Evolutionary conservation across 1,140 invertebrate species (phyloP).

Genomic region (Diploscapter pachys): DNA sequence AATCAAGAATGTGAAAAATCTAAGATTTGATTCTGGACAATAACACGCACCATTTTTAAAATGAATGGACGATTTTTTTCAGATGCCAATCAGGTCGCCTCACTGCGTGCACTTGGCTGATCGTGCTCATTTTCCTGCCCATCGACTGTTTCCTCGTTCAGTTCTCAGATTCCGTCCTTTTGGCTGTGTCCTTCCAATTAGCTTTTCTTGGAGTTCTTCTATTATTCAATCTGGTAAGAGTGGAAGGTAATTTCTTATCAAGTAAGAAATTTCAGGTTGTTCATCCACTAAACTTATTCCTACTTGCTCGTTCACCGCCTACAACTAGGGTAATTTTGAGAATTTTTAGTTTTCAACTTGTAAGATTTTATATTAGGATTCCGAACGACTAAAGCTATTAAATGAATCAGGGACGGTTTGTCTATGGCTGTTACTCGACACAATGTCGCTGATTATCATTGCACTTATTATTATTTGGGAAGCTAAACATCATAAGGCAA

Average conservation of each 20-base stretch:
- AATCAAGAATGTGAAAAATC: too few relatives aligned
- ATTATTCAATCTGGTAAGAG: slow-evolving; percentile 12
- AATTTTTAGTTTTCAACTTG: neutral
- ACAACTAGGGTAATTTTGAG: slow-evolving; percentile 1
- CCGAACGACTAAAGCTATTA: slow-evolving; percentile 6
- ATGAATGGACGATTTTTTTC: too few relatives aligned
- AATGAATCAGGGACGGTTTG: slow-evolving; percentile 14
- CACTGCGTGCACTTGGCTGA: too few relatives aligned
- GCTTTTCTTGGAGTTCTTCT: slow-evolving; percentile 7
- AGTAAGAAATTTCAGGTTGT: neutral
- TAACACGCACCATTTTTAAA: too few relatives aligned
- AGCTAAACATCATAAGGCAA: slow-evolving; percentile 1
- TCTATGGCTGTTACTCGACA: slow-evolving; percentile 10
- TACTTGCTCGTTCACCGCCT: slow-evolving; percentile 4
- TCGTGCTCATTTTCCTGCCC: too few relatives aligned
- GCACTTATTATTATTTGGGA: slow-evolving; percentile 17
- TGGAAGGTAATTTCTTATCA: too few relatives aligned
- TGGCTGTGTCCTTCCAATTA: too few relatives aligned
- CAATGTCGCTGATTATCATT: slow-evolving; percentile 17
- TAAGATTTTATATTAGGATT: slow-evolving; percentile 3
- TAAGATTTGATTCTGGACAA: too few relatives aligned
- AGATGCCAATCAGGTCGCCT: too few relatives aligned
- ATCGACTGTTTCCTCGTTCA: too few relatives aligned
- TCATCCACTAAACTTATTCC: slow-evolving; percentile 28
- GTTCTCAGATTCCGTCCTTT: too few relatives aligned